These are phyloP conservation scores for Prionace glauca DNA, from an alignment of 2,797 vertebrate genomes.

Conservation along the genomic window DNA sequence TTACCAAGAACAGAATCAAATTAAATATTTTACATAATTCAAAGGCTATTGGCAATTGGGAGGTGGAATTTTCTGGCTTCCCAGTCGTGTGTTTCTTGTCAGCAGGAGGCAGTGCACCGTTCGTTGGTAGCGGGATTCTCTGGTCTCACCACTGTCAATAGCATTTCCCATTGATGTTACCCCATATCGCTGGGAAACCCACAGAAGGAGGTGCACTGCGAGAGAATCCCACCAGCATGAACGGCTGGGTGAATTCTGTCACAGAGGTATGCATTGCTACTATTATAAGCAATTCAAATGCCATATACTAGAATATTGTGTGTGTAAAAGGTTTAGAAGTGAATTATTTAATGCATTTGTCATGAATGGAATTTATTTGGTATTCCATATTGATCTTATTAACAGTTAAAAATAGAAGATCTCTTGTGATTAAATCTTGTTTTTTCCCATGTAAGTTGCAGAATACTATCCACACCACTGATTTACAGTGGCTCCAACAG, in stretches of 20 bases:
- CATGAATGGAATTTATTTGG: constrained; percentile 8
- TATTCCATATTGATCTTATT: neutral
- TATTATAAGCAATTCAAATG: constrained; percentile 1
- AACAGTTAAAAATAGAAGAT: neutral
- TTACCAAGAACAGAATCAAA: neutral
- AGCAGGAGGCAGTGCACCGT: no score
- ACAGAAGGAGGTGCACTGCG: no score
- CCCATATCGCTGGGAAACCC: no score
- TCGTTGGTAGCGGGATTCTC: no score
- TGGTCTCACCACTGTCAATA: no score
- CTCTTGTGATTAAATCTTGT: neutral
- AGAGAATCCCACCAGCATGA: no score
- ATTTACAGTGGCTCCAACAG: neutral
- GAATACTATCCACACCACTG: neutral
- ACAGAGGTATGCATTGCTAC: neutral
- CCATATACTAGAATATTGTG: neutral
- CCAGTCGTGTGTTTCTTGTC: no score
- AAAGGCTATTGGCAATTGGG: constrained; percentile 2
- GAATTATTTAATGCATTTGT: constrained; percentile 22
- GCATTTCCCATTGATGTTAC: no score
- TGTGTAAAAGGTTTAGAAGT: neutral
- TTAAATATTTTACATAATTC: neutral
- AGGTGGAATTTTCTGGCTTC: neutral
- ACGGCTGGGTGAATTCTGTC: no score
- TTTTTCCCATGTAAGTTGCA: neutral